Conservation (phyloP, 2,797 vertebrate species). For the Sebastes reedi region DNA sequence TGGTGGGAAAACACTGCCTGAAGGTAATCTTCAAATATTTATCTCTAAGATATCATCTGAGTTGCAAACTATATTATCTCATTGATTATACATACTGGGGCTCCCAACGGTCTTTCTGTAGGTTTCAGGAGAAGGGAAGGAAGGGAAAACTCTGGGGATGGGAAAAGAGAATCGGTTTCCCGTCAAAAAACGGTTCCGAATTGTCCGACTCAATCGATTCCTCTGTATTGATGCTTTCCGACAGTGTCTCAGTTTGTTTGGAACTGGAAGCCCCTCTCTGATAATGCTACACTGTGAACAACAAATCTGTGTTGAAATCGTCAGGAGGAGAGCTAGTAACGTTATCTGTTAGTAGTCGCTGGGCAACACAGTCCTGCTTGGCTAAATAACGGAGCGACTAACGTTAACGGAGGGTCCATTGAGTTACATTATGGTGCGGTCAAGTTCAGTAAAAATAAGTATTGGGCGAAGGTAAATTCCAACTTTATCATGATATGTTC, state of each 20-base stretch:
- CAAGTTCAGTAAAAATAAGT: too few species aligned
- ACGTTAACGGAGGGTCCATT: fast-evolving
- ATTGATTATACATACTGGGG: background rate
- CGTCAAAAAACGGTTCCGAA: fast-evolving
- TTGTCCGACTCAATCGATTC: background rate
- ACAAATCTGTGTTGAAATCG: too few species aligned
- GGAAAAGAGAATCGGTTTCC: too few species aligned
- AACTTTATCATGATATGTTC: too few species aligned
- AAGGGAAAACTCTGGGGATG: too few species aligned
- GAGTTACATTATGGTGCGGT: too few species aligned
- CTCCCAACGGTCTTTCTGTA: background rate
- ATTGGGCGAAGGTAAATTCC: too few species aligned
- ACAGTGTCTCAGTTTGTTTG: background rate
- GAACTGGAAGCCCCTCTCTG: background rate
- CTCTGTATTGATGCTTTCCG: background rate
- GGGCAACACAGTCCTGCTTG: too few species aligned
- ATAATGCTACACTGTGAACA: too few species aligned
- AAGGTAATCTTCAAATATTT: background rate
- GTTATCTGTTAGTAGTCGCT: background rate
- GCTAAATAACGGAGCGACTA: too few species aligned
- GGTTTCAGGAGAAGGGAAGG: background rate
- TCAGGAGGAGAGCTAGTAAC: background rate
- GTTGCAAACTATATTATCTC: background rate
- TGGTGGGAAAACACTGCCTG: background rate
- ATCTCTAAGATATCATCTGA: background rate